These are phyloP conservation scores for Dicyrtomina minuta DNA, from an alignment of 2,888 invertebrate species.

Conservation along the genomic window DNA sequence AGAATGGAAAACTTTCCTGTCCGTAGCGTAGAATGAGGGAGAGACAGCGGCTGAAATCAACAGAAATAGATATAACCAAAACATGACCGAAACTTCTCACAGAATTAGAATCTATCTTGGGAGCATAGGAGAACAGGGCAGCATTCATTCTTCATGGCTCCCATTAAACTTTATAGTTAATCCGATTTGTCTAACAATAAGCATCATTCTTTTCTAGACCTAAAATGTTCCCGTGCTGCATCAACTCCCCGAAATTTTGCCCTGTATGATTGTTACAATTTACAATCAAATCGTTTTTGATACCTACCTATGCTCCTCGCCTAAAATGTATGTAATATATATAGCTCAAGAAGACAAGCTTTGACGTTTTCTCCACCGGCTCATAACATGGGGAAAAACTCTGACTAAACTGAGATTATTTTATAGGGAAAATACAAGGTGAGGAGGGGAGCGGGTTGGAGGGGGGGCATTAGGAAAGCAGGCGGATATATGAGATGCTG, in stretches of 20 bases:
- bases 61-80: conserved; percentile 20
- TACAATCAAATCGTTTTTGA: background rate
- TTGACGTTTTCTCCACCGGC: too few relatives aligned
- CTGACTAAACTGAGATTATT: background rate
- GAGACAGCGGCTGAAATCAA: conserved; percentile 25
- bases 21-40: background rate
- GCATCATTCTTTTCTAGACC: background rate
- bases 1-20: background rate
- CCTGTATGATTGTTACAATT: background rate
- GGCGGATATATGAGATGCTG: background rate
- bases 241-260: too few relatives aligned
- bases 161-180: conserved; percentile 25
- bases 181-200: conserved; percentile 19
- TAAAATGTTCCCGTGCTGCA: background rate
- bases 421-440: background rate
- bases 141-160: conserved; percentile 9
- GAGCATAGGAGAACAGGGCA: background rate
- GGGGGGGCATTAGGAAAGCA: background rate
- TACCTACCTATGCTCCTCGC: too few relatives aligned
- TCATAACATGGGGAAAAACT: background rate
- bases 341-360: too few relatives aligned
- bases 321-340: too few relatives aligned
- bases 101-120: conserved; percentile 1
- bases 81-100: conserved; percentile 17
- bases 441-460: background rate